phyloP scores from a whole-genome alignment of 2,888 invertebrate species.

The Leistus spinibarbis region DNA sequence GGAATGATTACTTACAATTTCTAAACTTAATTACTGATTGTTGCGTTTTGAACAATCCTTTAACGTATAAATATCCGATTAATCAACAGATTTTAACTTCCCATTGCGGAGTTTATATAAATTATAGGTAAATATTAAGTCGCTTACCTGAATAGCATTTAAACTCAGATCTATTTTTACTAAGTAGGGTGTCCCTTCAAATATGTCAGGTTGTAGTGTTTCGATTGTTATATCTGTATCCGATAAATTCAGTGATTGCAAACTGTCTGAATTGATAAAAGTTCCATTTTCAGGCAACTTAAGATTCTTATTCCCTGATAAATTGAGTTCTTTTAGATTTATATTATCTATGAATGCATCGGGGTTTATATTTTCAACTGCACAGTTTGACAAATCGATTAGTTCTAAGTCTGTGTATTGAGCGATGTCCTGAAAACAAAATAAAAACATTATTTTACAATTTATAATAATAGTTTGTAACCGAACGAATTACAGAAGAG shows the following conservation, averaged over 20 bases:
- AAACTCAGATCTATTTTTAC: slow-evolving; percentile 52
- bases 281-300: slow-evolving; percentile 44
- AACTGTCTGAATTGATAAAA: slow-evolving; percentile 49
- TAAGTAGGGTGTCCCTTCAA: slow-evolving; percentile 52
- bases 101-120: too few species aligned
- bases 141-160: slow-evolving; percentile 50
- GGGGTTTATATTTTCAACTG: slow-evolving; percentile 58
- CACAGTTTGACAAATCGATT: slow-evolving; percentile 54
- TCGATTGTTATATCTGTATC: slow-evolving; percentile 52
- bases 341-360: slow-evolving; percentile 55
- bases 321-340: slow-evolving; percentile 57
- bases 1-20: too few species aligned
- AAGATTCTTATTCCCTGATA: slow-evolving; percentile 57
- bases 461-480: not conserved
- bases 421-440: slow-evolving; percentile 51
- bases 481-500: not conserved
- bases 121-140: not conserved
- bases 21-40: too few species aligned
- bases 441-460: not conserved
- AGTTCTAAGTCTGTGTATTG: slow-evolving; percentile 50
- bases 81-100: too few species aligned
- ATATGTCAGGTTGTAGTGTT: slow-evolving; percentile 52
- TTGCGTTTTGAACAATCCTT: too few species aligned
- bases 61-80: too few species aligned
- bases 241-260: slow-evolving; percentile 53